These are phyloP conservation scores for Capitulum mitella DNA, from an alignment of 2,888 invertebrate species.

Conservation along the genomic window DNA sequence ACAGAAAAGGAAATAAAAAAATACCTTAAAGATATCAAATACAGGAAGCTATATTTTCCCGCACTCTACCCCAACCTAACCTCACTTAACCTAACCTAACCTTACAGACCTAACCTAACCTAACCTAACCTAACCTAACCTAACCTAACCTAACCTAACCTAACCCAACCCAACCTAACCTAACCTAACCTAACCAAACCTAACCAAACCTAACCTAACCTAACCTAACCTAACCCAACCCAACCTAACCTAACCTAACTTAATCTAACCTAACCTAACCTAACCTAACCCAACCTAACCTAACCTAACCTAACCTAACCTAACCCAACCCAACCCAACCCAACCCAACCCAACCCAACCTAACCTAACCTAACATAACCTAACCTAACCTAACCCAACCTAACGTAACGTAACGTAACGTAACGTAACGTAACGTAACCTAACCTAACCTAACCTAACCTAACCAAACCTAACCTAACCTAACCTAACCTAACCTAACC, in stretches of 20 bases:
- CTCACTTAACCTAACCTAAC: too few species aligned
- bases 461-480: constrained; percentile 10
- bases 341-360: neutral
- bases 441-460: constrained; percentile 27
- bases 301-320: constrained; percentile 26
- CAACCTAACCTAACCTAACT: constrained; percentile 8
- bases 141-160: constrained; percentile 25
- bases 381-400: constrained; percentile 9
- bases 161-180: constrained; percentile 24
- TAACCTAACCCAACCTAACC: constrained; percentile 25
- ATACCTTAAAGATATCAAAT: too few species aligned
- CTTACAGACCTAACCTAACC: too few species aligned
- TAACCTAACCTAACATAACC: too few species aligned
- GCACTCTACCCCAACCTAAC: too few species aligned
- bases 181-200: constrained; percentile 25
- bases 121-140: constrained; percentile 25
- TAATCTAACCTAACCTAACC: constrained; percentile 26
- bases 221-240: constrained; percentile 24
- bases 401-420: constrained; percentile 13
- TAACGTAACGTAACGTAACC: constrained; percentile 26
- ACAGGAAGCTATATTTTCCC: too few species aligned
- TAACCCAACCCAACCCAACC: constrained; percentile 26
- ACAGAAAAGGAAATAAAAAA: too few species aligned
- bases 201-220: constrained; percentile 26
- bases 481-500: constrained; percentile 26